phyloP scores from a whole-genome alignment of 2,888 invertebrate genomes.

The Tribolium freemani region DNA sequence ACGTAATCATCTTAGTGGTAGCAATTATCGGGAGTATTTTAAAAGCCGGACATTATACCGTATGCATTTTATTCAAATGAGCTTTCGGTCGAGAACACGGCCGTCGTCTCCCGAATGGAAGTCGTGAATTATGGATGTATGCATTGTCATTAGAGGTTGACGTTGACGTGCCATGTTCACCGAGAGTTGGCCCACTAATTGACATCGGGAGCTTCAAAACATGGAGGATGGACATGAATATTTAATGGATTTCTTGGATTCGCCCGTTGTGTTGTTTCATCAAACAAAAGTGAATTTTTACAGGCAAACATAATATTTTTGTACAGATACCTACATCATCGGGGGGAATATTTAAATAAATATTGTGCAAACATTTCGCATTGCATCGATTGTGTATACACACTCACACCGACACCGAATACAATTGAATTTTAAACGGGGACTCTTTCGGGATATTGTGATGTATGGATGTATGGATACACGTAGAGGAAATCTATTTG shows the following conservation, averaged over 20 bases:
- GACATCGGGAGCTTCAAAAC: slow-evolving; percentile 24
- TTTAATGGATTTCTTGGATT: slow-evolving; percentile 32
- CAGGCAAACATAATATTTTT: slow-evolving; percentile 37
- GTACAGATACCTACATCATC: slow-evolving; percentile 33
- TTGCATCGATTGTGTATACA: slow-evolving; percentile 34
- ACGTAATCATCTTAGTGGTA: slow-evolving; percentile 4
- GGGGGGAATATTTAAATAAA: slow-evolving; percentile 40
- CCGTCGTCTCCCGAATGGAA: not conserved
- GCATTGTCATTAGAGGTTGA: slow-evolving; percentile 32
- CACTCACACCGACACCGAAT: not conserved
- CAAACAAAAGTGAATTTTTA: slow-evolving; percentile 23
- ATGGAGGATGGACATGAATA: slow-evolving; percentile 14
- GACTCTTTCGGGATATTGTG: slow-evolving; percentile 24
- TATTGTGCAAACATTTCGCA: slow-evolving; percentile 36
- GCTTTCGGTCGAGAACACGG: not conserved
- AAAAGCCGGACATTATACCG: not conserved
- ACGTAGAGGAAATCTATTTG: slow-evolving; percentile 22
- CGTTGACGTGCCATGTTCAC: slow-evolving; percentile 23
- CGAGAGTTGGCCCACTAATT: slow-evolving; percentile 13
- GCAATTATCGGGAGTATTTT: slow-evolving; percentile 17
- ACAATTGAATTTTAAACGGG: slow-evolving; percentile 43
- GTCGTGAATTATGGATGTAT: slow-evolving; percentile 32
- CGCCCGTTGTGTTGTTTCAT: slow-evolving; percentile 20
- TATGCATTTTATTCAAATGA: slow-evolving; percentile 3
- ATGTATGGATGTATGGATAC: slow-evolving; percentile 19